A percentile compares a stretch with the other conserved stretches of the same genome.
Conservation (phyloP, 2,113 vertebrate species). For the Phodopus roborovskii region DNA sequence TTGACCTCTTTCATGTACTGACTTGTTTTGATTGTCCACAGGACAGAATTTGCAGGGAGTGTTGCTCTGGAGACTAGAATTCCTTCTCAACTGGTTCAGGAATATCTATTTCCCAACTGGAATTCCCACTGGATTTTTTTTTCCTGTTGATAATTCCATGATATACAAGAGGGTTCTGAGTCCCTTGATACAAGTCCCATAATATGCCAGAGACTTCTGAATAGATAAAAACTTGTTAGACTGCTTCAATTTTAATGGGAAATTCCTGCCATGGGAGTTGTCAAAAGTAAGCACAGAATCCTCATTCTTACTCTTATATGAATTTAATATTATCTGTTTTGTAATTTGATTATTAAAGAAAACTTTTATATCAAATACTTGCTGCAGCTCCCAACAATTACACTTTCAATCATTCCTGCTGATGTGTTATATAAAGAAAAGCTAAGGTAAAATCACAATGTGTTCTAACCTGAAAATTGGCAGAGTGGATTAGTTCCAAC, state of each 20-base stretch:
- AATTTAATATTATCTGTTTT: slow-evolving; percentile 36
- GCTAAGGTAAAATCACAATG: background rate
- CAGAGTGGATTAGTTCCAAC: background rate
- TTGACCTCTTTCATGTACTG: slow-evolving; percentile 26
- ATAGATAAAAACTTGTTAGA: background rate
- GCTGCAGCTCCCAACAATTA: background rate
- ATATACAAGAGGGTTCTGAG: background rate
- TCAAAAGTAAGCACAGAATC: slow-evolving; percentile 42
- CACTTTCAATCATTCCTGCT: slow-evolving; percentile 27
- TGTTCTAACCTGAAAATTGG: background rate
- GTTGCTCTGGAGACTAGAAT: background rate
- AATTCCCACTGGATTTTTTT: background rate
- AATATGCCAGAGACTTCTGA: background rate
- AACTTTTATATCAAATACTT: slow-evolving; percentile 33
- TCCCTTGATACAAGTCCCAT: background rate
- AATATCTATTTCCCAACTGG: background rate
- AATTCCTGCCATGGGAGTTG: background rate
- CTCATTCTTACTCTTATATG: background rate
- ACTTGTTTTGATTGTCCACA: slow-evolving; percentile 39
- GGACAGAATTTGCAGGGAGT: background rate
- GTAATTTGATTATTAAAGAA: background rate
- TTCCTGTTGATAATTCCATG: background rate
- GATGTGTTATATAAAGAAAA: slow-evolving; percentile 46
- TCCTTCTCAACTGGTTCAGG: slow-evolving; percentile 12
- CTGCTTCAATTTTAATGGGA: background rate